Percentiles rank a stretch among this genome's conserved stretches.
These are phyloP conservation scores for Paraplagusia blochii DNA, from an alignment of 2,113 vertebrate species.

Conservation along the genomic window DNA sequence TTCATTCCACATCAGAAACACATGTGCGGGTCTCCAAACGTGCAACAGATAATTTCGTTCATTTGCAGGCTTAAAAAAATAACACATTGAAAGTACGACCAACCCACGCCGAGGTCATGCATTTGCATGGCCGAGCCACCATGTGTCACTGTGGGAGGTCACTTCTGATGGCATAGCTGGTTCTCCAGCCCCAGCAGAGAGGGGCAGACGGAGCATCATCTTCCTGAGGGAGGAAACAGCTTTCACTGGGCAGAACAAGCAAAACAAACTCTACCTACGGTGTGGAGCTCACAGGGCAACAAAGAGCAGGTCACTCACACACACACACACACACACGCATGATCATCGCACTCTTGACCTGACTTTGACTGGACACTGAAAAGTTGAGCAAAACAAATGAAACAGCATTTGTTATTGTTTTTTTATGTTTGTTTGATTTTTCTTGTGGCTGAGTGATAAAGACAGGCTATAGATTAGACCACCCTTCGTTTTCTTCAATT, in stretches of 20 bases:
- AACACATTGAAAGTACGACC: constrained; percentile 6
- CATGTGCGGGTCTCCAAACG: constrained; percentile 32
- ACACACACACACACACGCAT: constrained; percentile 52
- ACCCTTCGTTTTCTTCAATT: too few species aligned
- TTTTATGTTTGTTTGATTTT: too few species aligned
- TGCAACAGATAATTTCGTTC: constrained; percentile 20
- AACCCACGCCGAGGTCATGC: constrained; percentile 20
- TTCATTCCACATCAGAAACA: constrained; percentile 37
- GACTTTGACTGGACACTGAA: background rate
- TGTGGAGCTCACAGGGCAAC: constrained; percentile 33
- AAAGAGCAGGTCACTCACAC: constrained; percentile 43
- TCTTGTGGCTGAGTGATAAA: too few species aligned
- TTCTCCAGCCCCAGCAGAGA: constrained; percentile 28
- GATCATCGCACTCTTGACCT: constrained; percentile 27
- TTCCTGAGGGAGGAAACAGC: constrained; percentile 72
- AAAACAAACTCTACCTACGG: constrained; percentile 59
- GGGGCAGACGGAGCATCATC: constrained; percentile 40
- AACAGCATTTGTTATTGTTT: too few species aligned
- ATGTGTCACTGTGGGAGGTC: constrained; percentile 45
- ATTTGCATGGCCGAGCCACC: constrained; percentile 39
- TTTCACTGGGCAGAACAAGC: constrained; percentile 59
- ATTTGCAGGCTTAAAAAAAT: constrained; percentile 30
- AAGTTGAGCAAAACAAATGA: too few species aligned
- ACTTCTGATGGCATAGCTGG: constrained; percentile 23
- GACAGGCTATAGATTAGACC: too few species aligned